Evolutionary conservation across 2,888 invertebrate species (phyloP), one percentile per base, ranked within the genome.

Genomic region (Leucozona laternaria): DNA sequence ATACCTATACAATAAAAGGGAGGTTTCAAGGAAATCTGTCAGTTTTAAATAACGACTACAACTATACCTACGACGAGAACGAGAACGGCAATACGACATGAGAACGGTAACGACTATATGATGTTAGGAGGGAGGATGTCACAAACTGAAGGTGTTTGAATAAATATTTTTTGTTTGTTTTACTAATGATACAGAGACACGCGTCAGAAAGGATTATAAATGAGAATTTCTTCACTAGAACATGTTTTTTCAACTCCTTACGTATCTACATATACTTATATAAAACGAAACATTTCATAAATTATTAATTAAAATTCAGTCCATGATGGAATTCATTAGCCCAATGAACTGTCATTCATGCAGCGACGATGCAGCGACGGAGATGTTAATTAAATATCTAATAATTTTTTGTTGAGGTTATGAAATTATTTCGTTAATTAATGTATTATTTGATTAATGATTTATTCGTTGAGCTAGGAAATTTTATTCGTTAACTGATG

Each of bases 161-260:
- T 72, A 82, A 73, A 83, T 73, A 68, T 55, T 78, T 81, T 73
- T 37, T 62, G 73, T 82, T 78, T 73, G 72, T 72, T 78, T 72
- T 28, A 45, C 72, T 82, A 82, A 82, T 68, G 78, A 78, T 20
- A 25, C 68, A 55, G 58, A 3, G 53, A 64, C 76, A 77, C 50
- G 43, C 50, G 43, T 64, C 37, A 37, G 17, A 34, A 43, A 55
- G 60, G 53, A 68, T 68, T 75, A 48, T 37, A 20, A 55, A 62
- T 57, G 64, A 34, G 64, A 34, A 22, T 48, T 76, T 28, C 20
- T n/a, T 58, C 7, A 22, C 13, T 37, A 37, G 58, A 37, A 37
- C 25, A 22, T 25, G 25, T 50, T 50, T 22, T 50, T 50, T 6
- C 28, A 28, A 28, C 4, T 5, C 28, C 4, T 28, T 28, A 28